Evolutionary conservation across 1,140 invertebrate genomes (phyloP).

Genomic region (Harlomillsia oculata): DNA sequence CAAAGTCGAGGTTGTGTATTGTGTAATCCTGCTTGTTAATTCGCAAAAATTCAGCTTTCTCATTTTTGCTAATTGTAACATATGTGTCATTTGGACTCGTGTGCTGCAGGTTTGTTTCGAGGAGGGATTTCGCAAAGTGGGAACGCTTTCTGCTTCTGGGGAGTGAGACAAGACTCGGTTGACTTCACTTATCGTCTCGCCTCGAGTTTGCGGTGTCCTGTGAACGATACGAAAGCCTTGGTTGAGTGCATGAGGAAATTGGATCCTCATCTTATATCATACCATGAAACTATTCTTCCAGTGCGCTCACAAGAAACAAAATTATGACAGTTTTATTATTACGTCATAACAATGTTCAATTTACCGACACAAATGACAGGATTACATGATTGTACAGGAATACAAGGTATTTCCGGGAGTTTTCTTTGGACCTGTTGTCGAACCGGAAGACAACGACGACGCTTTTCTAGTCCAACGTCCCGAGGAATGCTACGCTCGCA

Average conservation of each 20-base stretch:
- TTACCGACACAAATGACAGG: not conserved
- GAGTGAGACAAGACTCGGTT: constrained; percentile 20
- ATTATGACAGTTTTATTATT: constrained; percentile 1
- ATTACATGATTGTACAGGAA: too few relatives aligned
- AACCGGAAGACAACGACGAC: constrained; percentile 2
- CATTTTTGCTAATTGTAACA: not conserved
- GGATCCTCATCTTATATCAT: constrained; percentile 25
- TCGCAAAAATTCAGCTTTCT: not conserved
- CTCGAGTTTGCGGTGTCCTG: constrained; percentile 14
- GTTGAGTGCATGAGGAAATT: constrained; percentile 24
- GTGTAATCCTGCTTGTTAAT: not conserved
- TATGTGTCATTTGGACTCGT: not conserved
- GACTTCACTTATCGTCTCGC: constrained; percentile 20
- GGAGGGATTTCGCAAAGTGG: constrained; percentile 25
- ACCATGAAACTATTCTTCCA: constrained; percentile 19
- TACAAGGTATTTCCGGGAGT: constrained; percentile 26
- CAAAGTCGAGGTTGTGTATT: constrained; percentile 17
- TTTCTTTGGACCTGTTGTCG: constrained; percentile 28
- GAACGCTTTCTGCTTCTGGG: constrained; percentile 27
- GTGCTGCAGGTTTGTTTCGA: constrained; percentile 8
- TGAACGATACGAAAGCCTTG: constrained; percentile 13
- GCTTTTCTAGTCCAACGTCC: constrained; percentile 25
- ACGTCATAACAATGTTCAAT: not conserved
- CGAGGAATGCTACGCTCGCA: constrained; percentile 10
- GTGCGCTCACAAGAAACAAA: constrained; percentile 2